Percentiles rank a stretch among this genome's conserved stretches.
These are phyloP conservation scores for Patiria miniata DNA, from an alignment of 35 echinoderm and acorn worm species.

Conservation along the genomic window DNA sequence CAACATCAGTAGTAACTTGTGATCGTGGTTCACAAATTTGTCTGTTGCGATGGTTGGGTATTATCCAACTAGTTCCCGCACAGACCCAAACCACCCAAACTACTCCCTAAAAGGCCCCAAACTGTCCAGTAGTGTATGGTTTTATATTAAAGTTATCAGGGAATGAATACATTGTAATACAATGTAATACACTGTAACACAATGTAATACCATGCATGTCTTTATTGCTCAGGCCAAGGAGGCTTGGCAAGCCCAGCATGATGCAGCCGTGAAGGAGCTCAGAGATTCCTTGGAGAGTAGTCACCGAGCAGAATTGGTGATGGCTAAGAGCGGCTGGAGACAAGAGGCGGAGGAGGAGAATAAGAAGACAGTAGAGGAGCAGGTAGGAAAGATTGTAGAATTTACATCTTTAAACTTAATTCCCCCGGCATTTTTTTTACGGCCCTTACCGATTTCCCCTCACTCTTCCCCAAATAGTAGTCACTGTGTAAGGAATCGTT, in stretches of 20 bases:
- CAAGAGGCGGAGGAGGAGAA: slow-evolving; percentile 47
- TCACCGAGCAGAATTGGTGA: slow-evolving; percentile 40
- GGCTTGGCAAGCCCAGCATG: slow-evolving; percentile 41
- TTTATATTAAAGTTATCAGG: background rate
- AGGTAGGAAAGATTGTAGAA: background rate
- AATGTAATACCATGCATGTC: too few species aligned
- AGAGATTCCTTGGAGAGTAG: slow-evolving; percentile 35
- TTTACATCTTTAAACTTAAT: background rate
- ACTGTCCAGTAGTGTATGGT: background rate
- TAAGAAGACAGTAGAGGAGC: background rate
- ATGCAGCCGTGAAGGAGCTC: slow-evolving; percentile 39
- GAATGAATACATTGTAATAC: too few species aligned
- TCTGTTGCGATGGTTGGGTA: too few species aligned
- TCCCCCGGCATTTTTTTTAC: background rate
- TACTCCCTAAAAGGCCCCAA: too few species aligned
- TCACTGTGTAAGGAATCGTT: too few species aligned
- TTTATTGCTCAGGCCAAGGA: slow-evolving; percentile 25
- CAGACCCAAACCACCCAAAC: too few species aligned
- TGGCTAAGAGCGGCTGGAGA: slow-evolving; percentile 21
- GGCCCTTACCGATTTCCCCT: too few species aligned
- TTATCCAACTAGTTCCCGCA: too few species aligned
- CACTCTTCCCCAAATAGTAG: too few species aligned
- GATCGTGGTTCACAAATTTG: too few species aligned
- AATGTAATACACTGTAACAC: background rate
- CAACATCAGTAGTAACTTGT: too few species aligned